Evolutionary conservation across 2,888 invertebrate species (phyloP).

Genomic region (Spodoptera picta): DNA sequence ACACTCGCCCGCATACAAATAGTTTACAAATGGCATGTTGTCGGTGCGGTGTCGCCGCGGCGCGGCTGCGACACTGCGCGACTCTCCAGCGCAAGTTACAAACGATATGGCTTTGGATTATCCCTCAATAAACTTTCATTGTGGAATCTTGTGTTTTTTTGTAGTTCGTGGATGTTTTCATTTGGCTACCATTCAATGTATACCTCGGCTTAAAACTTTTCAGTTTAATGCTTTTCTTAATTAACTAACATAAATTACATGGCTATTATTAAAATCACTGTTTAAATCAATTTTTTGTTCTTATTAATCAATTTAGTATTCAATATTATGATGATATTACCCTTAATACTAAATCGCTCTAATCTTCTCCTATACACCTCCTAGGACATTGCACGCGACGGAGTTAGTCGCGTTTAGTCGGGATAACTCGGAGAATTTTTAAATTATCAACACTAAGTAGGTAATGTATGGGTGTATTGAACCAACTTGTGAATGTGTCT

Average conservation of each 20-base stretch:
- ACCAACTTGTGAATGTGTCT: conserved; percentile 40
- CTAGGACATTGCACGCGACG: conserved; percentile 30
- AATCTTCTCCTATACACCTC: conserved; percentile 20
- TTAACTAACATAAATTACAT: no score
- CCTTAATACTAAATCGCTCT: conserved; percentile 19
- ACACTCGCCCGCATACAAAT: conserved; percentile 88
- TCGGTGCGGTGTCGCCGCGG: conserved; percentile 67
- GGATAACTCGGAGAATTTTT: conserved; percentile 63
- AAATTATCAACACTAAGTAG: conserved; percentile 63
- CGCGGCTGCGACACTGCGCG: conserved; percentile 43
- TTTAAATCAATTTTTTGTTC: no score
- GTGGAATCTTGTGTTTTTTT: conserved; percentile 27
- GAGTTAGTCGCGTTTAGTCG: conserved; percentile 54
- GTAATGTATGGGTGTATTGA: conserved; percentile 56
- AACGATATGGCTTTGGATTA: conserved; percentile 36
- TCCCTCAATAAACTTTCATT: conserved; percentile 39
- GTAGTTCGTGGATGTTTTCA: conserved; percentile 13
- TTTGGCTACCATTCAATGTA: background rate
- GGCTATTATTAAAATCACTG: no score
- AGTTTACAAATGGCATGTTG: conserved; percentile 86
- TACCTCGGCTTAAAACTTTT: background rate
- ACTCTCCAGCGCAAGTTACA: conserved; percentile 48
- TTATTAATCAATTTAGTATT: no score
- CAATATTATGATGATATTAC: no score
- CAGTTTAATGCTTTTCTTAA: no score